Base-by-base conservation (phyloP, 2,113 vertebrate species). In the Chrysochloris asiatica region DNA sequence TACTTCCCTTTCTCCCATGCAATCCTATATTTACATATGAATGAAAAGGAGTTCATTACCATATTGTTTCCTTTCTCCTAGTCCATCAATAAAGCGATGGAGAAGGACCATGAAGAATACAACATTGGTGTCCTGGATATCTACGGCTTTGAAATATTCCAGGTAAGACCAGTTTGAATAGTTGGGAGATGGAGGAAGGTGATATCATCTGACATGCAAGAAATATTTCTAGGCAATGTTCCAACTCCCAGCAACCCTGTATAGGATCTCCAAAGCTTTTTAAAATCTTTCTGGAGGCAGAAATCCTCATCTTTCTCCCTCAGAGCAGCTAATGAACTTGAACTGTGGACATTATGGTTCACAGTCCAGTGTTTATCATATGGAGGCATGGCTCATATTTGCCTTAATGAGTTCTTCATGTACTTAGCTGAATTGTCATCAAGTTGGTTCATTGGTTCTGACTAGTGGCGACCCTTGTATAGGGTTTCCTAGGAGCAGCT, bases 61-160 rank as follows among this genome's bases (percentile, higher is more conserved):
- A 3, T 76, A 52, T 28, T 71, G 47, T 36, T 75, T 69, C 16
- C 83, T 56, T 95, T 93, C 93, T 97, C 95, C 93, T 97, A 99
- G 99, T 99, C 99, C 41, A 99, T 99, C 96, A 99, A 99, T 97
- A 99, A 99, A 96, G 99, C 99, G 48, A 98, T 99, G 98, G 98
- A 99, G 97, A 99, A 99, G 94, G 98, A 99, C 91, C 98, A 99
- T 4, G 98, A 99, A 96, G 99, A 99, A 90, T 98, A 99, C 81
- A 99, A 99, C 93, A 98, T 99, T 2, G 99, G 99, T 0, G 99
- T 99, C 80, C 97, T 99, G 92, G 99, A 99, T 96, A 99, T 99
- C 96, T 99, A 99, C 63, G 99, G 99, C 96, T 99, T 99, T 98
- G 99, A 99, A 98, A 99, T 99, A 97, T 99, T 99, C 96, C 99